Base-by-base conservation (phyloP, 2,888 invertebrate species). In the Stenotaenia linearis region DNA sequence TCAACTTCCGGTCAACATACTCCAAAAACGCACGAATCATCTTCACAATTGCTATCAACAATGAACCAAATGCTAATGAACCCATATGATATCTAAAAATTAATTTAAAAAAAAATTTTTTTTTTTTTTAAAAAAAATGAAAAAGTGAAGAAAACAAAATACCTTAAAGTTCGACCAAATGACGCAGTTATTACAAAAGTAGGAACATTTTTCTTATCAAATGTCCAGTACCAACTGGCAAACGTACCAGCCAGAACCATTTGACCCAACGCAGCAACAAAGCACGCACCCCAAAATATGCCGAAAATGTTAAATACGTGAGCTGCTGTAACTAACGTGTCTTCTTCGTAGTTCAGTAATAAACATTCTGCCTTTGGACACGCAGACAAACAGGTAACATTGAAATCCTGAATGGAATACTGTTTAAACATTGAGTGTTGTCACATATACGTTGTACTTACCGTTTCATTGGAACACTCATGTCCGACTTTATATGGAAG, bases 221-320 rank as follows among this genome's bases (percentile, higher is more conserved):
- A 93, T 0, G 97, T 96, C 96, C 96, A 97, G 86, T 97, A 98
- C 93, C 97, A 97, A 0, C 93, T 92, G 76, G 95, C 93, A 86
- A 95, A 95, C 0, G 89, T 88, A 35, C 90, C 81, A 69, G 98
- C 96, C 69, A 98, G 88, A 80, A 96, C 93, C 93, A 98, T 95
- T 85, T 98, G 94, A 6, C 94, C 92, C 81, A 94, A 89, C 28
- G 95, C 96, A 21, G 94, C 91, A 77, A 95, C 90, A 86, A 98
- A 98, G 87, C 95, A 96, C 84, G 93, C 90, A 35, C 92, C 87
- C 98, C 98, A 98, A 84, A 97, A 92, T 85, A 94, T 91, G 0
- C 91, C 95, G 83, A 96, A 90, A 1, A 93, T 86, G 84, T 96
- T 95, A 82, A 90, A 89, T 83, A 89, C 84, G 79, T 91, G 90